Percentiles rank a stretch among this genome's conserved stretches.
Evolutionary conservation across 2,797 vertebrate species (phyloP).

Genomic region (Galago senegalensis): DNA sequence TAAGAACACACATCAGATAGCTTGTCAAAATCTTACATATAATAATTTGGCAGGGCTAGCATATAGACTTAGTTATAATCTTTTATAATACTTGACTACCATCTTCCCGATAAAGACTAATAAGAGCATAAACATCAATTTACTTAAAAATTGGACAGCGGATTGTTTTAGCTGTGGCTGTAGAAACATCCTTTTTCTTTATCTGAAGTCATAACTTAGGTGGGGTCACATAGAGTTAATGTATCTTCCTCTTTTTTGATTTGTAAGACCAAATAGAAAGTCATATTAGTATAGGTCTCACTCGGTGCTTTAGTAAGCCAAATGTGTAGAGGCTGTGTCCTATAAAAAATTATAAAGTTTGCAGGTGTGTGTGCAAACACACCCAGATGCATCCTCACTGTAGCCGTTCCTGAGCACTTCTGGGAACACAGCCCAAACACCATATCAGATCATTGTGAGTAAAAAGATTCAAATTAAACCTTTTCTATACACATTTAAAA

Average conservation of each 20-base stretch:
- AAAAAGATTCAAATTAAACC: conserved; percentile 49
- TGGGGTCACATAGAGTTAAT: background rate
- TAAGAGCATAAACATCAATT: conserved; percentile 10
- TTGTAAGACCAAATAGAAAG: conserved; percentile 29
- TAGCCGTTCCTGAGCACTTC: background rate
- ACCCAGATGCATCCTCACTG: background rate
- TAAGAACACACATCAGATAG: conserved; percentile 1
- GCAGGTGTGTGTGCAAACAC: background rate
- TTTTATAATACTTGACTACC: background rate
- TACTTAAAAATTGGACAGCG: conserved; percentile 24
- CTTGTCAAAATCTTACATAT: background rate
- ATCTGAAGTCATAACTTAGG: conserved; percentile 42
- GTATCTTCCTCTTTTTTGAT: background rate
- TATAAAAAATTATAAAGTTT: background rate
- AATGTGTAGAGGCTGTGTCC: background rate
- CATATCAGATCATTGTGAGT: background rate
- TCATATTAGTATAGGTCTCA: background rate
- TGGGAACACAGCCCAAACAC: background rate
- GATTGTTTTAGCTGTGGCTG: background rate
- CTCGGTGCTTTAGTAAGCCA: background rate
- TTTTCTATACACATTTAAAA: background rate
- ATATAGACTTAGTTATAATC: background rate
- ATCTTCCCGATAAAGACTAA: background rate
- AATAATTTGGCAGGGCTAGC: background rate
- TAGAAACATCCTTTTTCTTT: conserved; percentile 5